Conservation (phyloP, 1,140 invertebrate species). For the Goniozus legneri region DNA sequence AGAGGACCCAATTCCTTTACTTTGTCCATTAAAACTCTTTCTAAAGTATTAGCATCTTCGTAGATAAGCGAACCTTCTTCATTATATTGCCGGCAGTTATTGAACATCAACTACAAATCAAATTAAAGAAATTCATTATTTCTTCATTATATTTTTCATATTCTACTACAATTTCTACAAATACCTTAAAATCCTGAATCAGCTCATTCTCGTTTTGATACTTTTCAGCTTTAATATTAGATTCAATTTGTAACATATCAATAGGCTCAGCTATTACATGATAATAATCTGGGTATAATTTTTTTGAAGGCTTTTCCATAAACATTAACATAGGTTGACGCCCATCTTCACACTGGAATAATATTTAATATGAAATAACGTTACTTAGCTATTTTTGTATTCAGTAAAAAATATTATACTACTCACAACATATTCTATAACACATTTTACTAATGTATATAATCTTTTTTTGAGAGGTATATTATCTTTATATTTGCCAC, state of each 20-base stretch:
- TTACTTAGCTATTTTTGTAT: no score
- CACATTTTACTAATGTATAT: conserved; percentile 69
- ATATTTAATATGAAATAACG: no score
- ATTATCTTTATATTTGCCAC: conserved; percentile 59
- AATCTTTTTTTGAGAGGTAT: conserved; percentile 72
- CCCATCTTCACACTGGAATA: conserved; percentile 68
- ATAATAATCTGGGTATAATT: conserved; percentile 95
- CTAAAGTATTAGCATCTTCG: conserved; percentile 87
- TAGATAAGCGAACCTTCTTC: conserved; percentile 94
- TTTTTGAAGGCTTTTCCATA: conserved; percentile 94
- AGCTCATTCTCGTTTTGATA: conserved; percentile 65
- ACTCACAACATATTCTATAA: conserved; percentile 74
- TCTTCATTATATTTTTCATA: neutral
- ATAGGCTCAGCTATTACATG: conserved; percentile 91
- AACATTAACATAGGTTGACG: conserved; percentile 87
- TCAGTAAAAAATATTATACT: no score
- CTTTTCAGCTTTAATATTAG: conserved; percentile 77
- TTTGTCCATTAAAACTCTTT: conserved; percentile 81
- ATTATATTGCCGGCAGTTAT: conserved; percentile 93
- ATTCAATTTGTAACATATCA: conserved; percentile 91
- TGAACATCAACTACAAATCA: conserved; percentile 83
- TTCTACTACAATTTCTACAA: neutral
- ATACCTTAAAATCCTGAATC: conserved; percentile 66
- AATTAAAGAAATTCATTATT: neutral
- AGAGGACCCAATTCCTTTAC: conserved; percentile 69